Evolutionary conservation across 2,888 invertebrate genomes (phyloP).

Genomic region (Andrena camellia): DNA sequence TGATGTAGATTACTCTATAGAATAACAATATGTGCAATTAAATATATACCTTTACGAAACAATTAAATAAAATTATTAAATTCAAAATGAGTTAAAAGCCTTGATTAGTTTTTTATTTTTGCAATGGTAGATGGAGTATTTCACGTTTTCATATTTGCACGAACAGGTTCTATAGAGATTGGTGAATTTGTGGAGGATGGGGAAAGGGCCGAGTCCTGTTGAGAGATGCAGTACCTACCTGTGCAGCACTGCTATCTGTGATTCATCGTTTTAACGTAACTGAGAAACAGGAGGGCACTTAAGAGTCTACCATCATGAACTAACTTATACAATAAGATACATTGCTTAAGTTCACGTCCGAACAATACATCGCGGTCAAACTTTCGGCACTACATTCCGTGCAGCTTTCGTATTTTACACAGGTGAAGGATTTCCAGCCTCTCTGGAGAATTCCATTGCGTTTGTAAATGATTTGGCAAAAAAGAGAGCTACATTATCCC

Average conservation of each 20-base stretch:
- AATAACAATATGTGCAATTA: no score
- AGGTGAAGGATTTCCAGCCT: background rate
- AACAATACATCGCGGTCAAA: conserved; percentile 37
- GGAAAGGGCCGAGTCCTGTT: conserved; percentile 14
- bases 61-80: no score
- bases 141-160: background rate
- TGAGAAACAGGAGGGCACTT: conserved; percentile 51
- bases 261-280: conserved; percentile 36
- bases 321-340: conserved; percentile 49
- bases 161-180: conserved; percentile 19
- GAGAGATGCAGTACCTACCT: conserved; percentile 19
- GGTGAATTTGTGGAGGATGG: conserved; percentile 11
- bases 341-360: conserved; percentile 36
- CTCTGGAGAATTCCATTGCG: background rate
- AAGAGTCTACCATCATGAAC: conserved; percentile 25
- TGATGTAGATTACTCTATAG: no score
- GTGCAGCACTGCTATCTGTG: conserved; percentile 26
- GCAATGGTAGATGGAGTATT: no score
- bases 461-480: background rate
- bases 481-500: no score
- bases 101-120: no score
- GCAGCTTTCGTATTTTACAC: conserved; percentile 7
- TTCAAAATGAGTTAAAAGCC: no score
- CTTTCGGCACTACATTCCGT: conserved; percentile 12
- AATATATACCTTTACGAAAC: no score